Conservation (phyloP, 2,113 vertebrate genomes). For the Thymallus thymallus region DNA sequence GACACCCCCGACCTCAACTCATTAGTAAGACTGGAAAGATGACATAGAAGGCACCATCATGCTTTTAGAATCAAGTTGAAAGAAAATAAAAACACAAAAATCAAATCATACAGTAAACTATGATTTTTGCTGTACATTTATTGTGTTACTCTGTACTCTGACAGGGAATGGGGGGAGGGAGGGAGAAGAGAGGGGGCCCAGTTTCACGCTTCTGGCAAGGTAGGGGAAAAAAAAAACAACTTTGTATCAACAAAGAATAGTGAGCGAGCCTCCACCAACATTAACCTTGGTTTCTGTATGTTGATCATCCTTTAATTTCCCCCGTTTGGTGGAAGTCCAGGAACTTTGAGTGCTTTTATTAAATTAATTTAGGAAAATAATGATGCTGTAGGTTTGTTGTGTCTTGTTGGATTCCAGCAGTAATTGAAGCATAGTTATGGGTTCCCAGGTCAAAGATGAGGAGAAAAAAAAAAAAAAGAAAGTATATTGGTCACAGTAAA, state of each 20-base stretch:
- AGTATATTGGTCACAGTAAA: conserved; percentile 82
- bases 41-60: conserved; percentile 96
- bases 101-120: conserved; percentile 84
- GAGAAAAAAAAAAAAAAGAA: conserved; percentile 48
- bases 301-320: conserved; percentile 43
- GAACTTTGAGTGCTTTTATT: conserved; percentile 67
- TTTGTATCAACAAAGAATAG: conserved; percentile 36
- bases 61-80: conserved; percentile 73
- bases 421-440: conserved; percentile 73
- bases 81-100: conserved; percentile 53
- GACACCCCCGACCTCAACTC: conserved; percentile 79
- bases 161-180: conserved; percentile 40
- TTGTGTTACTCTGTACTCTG: conserved; percentile 60
- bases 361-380: conserved; percentile 37
- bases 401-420: conserved; percentile 68
- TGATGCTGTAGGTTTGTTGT: conserved; percentile 68
- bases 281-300: conserved; percentile 43
- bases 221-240: conserved; percentile 34
- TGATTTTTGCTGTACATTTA: conserved; percentile 87
- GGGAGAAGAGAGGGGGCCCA: conserved; percentile 54
- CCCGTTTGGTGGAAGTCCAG: conserved; percentile 74
- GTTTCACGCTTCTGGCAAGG: conserved; percentile 67
- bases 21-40: conserved; percentile 90
- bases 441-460: conserved; percentile 63
- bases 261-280: conserved; percentile 43